Evolutionary conservation across 2,797 vertebrate species (phyloP), one percentile per base, ranked within the genome.

Genomic region (Sarcophilus harrisii): DNA sequence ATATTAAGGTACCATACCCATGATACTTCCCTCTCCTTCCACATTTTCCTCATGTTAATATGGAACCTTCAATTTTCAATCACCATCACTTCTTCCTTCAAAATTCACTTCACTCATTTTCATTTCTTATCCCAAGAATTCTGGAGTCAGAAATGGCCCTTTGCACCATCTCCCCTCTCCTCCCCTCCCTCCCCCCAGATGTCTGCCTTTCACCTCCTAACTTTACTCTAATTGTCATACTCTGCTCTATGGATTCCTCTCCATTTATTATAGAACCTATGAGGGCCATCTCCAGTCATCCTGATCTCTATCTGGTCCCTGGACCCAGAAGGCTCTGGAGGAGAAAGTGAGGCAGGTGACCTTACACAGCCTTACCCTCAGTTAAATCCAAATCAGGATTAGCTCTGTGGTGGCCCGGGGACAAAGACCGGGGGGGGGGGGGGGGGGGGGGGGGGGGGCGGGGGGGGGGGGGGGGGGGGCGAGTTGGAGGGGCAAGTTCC

Each of bases 391-490:
- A 16, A 66, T n/a, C 16, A n/a, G 32, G 62, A 66, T 32, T 14
- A 16, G 62, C 62, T 66, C 62, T n/a, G 62, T 66, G 62, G 62
- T 16, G 14, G n/a, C 32, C 16, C n/a, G 73, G 5, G 32, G n/a
- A 73, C n/a, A 73, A 73, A 73, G n/a, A 0, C 14, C 4, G 5
- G 16, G 12, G 14, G 14, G 1, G 60, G 29, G 1, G 1, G 8
- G 28, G 6, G 1, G 29, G 30, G 1, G 6, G 62, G 18, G n/a
- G n/a, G n/a, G n/a, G n/a, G n/a, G n/a, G n/a, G n/a, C 4, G 28
- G 6, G 1, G 29, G 30, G 1, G 6, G 62, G 1, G 1, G 8
- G 28, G 9, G 1, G 29, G 30, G 1, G 6, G 62, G 18, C n/a
- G n/a, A n/a, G n/a, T n/a, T n/a, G n/a, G n/a, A n/a, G n/a, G n/a